Evolutionary conservation across 2,797 vertebrate genomes (phyloP).

Genomic region (Australoheros facetus): DNA sequence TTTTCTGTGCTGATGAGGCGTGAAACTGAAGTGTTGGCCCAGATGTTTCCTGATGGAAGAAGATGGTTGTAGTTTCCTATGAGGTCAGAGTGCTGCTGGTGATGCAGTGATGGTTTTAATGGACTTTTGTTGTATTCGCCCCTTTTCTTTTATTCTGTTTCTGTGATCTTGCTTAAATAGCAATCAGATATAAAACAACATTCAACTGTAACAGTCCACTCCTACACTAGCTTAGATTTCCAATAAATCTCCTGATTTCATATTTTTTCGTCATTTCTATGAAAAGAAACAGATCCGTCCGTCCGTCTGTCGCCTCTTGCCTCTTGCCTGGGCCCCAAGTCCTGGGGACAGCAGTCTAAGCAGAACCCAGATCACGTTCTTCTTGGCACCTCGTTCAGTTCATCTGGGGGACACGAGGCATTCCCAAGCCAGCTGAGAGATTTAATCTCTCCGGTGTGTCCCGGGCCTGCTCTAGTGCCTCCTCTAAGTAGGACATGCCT

Average conservation of each 20-base stretch:
- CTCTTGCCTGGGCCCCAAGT: not conserved
- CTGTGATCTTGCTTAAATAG: not conserved
- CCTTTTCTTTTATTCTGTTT: not conserved
- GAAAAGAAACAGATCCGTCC: fast-evolving
- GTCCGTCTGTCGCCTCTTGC: not conserved
- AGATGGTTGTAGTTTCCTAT: constrained; percentile 51
- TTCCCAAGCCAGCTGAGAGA: fast-evolving
- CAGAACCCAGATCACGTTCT: not conserved
- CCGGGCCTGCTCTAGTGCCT: too few species aligned
- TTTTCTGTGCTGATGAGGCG: constrained; percentile 12
- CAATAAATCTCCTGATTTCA: not conserved
- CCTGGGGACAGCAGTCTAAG: fast-evolving
- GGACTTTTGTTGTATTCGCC: not conserved
- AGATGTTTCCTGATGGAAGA: constrained; percentile 67
- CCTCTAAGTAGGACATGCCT: too few species aligned
- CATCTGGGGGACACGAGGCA: not conserved
- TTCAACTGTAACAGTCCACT: not conserved
- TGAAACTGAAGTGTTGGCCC: constrained; percentile 36
- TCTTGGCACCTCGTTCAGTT: fast-evolving
- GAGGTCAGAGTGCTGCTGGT: constrained; percentile 37
- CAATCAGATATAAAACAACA: not conserved
- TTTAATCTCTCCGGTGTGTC: too few species aligned
- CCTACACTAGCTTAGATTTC: fast-evolving
- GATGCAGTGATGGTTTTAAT: not conserved
- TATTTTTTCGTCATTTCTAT: not conserved